Evolutionary conservation across 1,140 invertebrate genomes (phyloP), one percentile per base, ranked within the genome.

Genomic region (Drosophila murphyi): DNA sequence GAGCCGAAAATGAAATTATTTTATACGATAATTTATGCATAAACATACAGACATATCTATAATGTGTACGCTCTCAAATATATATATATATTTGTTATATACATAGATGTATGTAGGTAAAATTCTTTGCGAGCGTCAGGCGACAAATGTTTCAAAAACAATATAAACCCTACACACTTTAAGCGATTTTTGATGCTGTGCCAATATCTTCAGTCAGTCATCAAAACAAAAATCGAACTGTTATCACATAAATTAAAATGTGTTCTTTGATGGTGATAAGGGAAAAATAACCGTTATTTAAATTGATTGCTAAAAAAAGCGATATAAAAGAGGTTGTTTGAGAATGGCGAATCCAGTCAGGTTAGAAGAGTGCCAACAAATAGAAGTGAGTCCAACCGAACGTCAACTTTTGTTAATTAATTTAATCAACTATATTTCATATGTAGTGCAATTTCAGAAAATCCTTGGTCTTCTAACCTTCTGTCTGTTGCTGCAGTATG

Each of bases 1-100:
- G 52, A 48, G 68, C 70, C 76, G 77, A 77, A 88, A 80, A 74
- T 63, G 56, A 87, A 80, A 77, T 83, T 88, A 65, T 79, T 86
- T 86, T 74, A 82, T 83, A 83, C 76, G 85, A 79, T 80, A 62
- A 61, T 72, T 63, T 82, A 71, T 70, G 69, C 52, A 69, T 45
- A 55, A 10, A 64, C 31, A 43, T 52, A 63, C 12, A 20, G n/a
- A 35, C 32, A 47, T 55, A 64, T 64, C 48, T 64, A 55, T 74
- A 74, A 74, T 74, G 72, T 70, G 57, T 62, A 43, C 37, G 56
- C 34, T 55, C 55, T 48, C 64, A 48, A 61, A 55, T 64, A 3
- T 45, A 34, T 10, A 20, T 43, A 34, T n/a, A 45, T 45, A 63
- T 28, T 3, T 34, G 39, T 56, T 34, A 56, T 56, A 55, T 64